Conservation (phyloP, 2,113 vertebrate species). For the Pao palembangensis region DNA sequence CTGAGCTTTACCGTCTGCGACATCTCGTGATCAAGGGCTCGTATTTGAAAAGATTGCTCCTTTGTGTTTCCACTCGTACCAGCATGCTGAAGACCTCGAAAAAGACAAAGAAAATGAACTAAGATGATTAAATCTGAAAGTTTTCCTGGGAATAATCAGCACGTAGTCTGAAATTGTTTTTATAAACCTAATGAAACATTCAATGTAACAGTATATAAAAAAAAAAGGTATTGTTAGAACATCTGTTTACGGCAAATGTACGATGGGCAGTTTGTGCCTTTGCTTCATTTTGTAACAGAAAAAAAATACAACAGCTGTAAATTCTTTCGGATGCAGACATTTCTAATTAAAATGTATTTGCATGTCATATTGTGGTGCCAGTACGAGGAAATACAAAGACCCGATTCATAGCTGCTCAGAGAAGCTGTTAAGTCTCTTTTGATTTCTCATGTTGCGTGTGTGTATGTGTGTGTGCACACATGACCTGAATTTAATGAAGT, state of each 20-base stretch:
- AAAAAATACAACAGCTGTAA: neutral
- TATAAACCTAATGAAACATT: no score
- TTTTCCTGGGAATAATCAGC: no score
- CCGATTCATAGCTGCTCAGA: slow-evolving; percentile 14
- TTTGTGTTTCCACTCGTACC: neutral
- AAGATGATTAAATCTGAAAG: no score
- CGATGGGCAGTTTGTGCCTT: neutral
- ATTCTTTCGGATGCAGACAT: neutral
- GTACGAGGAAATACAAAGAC: neutral
- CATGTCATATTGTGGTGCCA: no score
- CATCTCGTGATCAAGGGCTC: slow-evolving; percentile 8
- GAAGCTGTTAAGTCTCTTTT: slow-evolving; percentile 24
- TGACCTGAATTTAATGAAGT: slow-evolving; percentile 63
- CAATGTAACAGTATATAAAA: neutral
- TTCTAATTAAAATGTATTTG: no score
- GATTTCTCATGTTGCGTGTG: slow-evolving; percentile 8
- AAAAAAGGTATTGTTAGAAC: neutral
- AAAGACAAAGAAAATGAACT: no score
- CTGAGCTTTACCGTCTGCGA: slow-evolving; percentile 25
- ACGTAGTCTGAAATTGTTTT: no score
- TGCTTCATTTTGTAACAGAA: neutral
- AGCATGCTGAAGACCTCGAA: slow-evolving; percentile 3
- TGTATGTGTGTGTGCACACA: slow-evolving; percentile 30
- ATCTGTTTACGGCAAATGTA: neutral
- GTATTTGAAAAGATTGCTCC: neutral